phyloP scores from a whole-genome alignment of 2,888 invertebrate species.

The Argyresthia albistria region DNA sequence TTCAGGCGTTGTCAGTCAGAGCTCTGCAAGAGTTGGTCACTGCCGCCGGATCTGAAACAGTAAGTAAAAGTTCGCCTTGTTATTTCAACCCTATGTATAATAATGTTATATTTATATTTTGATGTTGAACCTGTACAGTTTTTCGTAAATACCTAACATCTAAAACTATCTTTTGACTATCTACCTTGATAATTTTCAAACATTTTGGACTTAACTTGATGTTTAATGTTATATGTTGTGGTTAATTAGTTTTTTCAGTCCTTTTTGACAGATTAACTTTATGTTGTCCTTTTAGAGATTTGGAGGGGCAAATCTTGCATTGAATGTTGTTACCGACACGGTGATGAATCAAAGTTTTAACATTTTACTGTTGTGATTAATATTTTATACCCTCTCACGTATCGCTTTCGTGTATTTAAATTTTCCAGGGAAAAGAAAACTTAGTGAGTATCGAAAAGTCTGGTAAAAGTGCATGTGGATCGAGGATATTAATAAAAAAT shows the following conservation, averaged over 20 bases:
- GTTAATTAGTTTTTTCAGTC: neutral
- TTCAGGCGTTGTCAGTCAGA: slow-evolving; percentile 93
- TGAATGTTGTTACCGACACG: neutral
- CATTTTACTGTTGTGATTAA: slow-evolving; percentile 44
- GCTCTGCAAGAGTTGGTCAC: slow-evolving; percentile 99
- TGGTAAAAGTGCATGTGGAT: slow-evolving; percentile 45
- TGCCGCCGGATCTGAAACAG: slow-evolving; percentile 93
- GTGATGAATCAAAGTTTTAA: too few species aligned
- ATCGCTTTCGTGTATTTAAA: slow-evolving; percentile 49
- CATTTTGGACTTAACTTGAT: neutral
- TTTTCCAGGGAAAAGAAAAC: slow-evolving; percentile 69
- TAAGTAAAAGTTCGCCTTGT: slow-evolving; percentile 64
- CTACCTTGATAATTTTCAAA: slow-evolving; percentile 2
- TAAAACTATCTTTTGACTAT: neutral
- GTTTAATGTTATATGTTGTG: neutral
- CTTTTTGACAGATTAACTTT: neutral
- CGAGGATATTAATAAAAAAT: too few species aligned
- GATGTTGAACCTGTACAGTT: neutral
- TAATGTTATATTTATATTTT: slow-evolving; percentile 6
- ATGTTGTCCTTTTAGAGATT: slow-evolving; percentile 18
- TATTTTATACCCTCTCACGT: slow-evolving; percentile 35
- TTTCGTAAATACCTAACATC: neutral
- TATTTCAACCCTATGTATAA: slow-evolving; percentile 9
- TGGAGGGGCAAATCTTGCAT: slow-evolving; percentile 38
- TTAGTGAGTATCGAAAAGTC: slow-evolving; percentile 56